Conservation (phyloP, 30 jellyfish, hydroid and myxozoan species). For the Aurelia aurita region DNA sequence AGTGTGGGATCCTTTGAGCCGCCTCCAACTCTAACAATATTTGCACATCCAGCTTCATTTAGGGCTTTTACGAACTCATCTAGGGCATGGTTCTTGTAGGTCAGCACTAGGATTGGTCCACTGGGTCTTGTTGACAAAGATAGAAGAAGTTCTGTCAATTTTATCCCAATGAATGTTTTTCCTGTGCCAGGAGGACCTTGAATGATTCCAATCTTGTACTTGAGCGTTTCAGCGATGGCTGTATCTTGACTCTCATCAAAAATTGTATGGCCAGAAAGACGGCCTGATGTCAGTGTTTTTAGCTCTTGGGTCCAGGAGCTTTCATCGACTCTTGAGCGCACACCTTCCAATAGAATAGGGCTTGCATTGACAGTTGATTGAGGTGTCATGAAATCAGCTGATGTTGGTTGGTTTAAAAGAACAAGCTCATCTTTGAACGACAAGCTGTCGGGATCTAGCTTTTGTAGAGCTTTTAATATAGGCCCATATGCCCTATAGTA, state of each 20-base stretch:
- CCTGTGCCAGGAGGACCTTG: conserved; percentile 95
- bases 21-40: conserved; percentile 67
- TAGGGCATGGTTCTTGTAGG: conserved; percentile 86
- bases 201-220: conserved; percentile 61
- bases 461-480: conserved; percentile 60
- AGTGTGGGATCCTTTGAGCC: conserved; percentile 39
- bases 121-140: conserved; percentile 33
- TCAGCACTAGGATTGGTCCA: conserved; percentile 66
- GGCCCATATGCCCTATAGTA: conserved; percentile 72
- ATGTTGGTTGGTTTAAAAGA: background rate
- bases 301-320: background rate
- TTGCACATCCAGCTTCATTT: conserved; percentile 12
- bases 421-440: conserved; percentile 66
- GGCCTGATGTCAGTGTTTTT: background rate
- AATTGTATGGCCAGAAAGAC: background rate
- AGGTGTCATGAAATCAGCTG: conserved; percentile 31
- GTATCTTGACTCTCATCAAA: conserved; percentile 65
- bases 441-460: conserved; percentile 22
- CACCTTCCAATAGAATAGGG: background rate
- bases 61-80: conserved; percentile 71
- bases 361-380: conserved; percentile 8
- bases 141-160: conserved; percentile 39
- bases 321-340: background rate
- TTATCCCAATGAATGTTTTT: conserved; percentile 73
- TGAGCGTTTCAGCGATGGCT: conserved; percentile 49